phyloP scores from a whole-genome alignment of 2,113 vertebrate genomes.

The Ammodytes marinus region DNA sequence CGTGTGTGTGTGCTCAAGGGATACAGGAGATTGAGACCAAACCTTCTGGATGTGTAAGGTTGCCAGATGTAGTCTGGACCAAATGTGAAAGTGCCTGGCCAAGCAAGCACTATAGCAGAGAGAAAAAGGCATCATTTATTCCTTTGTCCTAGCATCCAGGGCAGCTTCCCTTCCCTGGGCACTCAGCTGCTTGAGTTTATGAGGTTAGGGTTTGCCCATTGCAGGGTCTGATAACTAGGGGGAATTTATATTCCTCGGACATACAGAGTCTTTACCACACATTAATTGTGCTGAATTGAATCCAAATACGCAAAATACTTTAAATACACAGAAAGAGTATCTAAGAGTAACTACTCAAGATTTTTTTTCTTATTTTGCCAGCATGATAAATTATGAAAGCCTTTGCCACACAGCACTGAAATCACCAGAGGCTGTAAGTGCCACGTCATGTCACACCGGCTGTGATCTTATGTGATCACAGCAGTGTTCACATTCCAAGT shows the following conservation, averaged over 20 bases:
- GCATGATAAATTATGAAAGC: conserved; percentile 39
- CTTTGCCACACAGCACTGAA: conserved; percentile 49
- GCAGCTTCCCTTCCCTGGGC: neutral
- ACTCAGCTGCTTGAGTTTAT: conserved; percentile 36
- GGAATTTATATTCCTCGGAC: conserved; percentile 19
- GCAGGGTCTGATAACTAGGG: conserved; percentile 21
- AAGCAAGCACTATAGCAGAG: conserved; percentile 2
- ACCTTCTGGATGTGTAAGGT: conserved; percentile 55
- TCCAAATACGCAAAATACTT: neutral
- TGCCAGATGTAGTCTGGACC: conserved; percentile 67
- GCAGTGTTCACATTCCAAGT: conserved; percentile 51
- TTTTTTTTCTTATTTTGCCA: conserved; percentile 17
- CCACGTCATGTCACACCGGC: conserved; percentile 66
- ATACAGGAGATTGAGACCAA: conserved; percentile 42
- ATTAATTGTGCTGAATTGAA: neutral
- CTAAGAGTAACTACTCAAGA: neutral
- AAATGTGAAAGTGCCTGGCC: conserved; percentile 32
- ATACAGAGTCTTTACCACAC: neutral
- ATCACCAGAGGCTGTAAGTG: conserved; percentile 51
- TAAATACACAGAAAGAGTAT: conserved; percentile 16
- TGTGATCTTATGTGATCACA: conserved; percentile 51
- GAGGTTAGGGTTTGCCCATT: conserved; percentile 27
- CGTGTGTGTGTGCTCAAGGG: conserved; percentile 21
- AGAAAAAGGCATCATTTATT: conserved; percentile 21
- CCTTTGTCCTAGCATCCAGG: conserved; percentile 43